phyloP scores from a whole-genome alignment of 2,113 vertebrate genomes.

The Cercopithecus mona region DNA sequence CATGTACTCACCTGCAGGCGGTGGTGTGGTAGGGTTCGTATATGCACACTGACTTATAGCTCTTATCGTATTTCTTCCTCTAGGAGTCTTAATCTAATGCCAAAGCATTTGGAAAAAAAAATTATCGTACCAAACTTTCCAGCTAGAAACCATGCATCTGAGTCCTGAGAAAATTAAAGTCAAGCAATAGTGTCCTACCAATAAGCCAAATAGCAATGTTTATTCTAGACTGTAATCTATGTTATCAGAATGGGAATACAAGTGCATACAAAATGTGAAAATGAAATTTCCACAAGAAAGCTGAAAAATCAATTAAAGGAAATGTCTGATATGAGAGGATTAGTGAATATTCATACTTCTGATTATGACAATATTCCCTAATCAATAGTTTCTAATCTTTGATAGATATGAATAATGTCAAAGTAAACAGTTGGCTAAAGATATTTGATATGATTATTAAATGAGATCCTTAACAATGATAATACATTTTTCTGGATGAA shows the following conservation, averaged over 20 bases:
- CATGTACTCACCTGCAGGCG: no score
- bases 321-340: not conserved
- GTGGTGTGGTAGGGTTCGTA: no score
- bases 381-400: constrained; percentile 19
- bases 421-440: not conserved
- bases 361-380: not conserved
- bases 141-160: not conserved
- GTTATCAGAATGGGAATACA: not conserved
- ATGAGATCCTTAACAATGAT: not conserved
- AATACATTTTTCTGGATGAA: not conserved
- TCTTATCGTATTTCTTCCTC: not conserved
- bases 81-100: not conserved
- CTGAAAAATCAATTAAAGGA: not conserved
- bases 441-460: constrained; percentile 7
- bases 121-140: not conserved
- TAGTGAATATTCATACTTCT: not conserved
- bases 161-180: not conserved
- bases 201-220: not conserved
- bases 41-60: no score
- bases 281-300: not conserved
- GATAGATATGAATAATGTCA: not conserved
- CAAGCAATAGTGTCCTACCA: not conserved
- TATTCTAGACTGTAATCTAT: not conserved
- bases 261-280: not conserved
- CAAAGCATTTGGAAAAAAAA: not conserved